Conservation (phyloP, 2,888 invertebrate species). For the Pyrrhia umbra region DNA sequence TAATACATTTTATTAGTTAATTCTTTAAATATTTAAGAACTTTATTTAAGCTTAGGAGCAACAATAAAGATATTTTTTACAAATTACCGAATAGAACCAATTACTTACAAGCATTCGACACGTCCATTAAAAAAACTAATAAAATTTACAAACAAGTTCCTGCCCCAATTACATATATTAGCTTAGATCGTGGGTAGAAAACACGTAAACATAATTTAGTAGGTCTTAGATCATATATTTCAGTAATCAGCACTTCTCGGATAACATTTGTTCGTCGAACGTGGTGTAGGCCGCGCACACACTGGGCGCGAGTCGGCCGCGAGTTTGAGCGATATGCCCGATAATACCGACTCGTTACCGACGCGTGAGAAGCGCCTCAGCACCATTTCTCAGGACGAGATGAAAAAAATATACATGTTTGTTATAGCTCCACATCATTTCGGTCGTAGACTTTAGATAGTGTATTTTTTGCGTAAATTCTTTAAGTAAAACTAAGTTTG, state of each 20-base stretch:
- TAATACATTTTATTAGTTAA: slow-evolving; percentile 32
- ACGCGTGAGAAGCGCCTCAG: slow-evolving; percentile 78
- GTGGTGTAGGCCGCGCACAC: slow-evolving; percentile 61
- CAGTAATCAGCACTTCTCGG: slow-evolving; percentile 50
- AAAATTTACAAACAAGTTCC: slow-evolving; percentile 51
- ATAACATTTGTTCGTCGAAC: slow-evolving; percentile 53
- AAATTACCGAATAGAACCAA: slow-evolving; percentile 14
- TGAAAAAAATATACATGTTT: slow-evolving; percentile 62
- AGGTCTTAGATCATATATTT: slow-evolving; percentile 58
- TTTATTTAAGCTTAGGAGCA: not conserved
- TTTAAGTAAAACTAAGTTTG: slow-evolving; percentile 9
- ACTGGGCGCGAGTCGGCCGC: slow-evolving; percentile 53
- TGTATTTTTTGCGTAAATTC: slow-evolving; percentile 24
- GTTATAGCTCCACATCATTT: slow-evolving; percentile 51
- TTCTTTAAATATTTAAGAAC: slow-evolving; percentile 6
- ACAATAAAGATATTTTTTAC: not conserved
- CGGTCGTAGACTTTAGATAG: slow-evolving; percentile 41
- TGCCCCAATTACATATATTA: slow-evolving; percentile 48
- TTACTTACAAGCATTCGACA: slow-evolving; percentile 33
- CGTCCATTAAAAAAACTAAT: slow-evolving; percentile 39
- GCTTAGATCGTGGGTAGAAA: slow-evolving; percentile 40
- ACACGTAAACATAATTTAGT: slow-evolving; percentile 52
- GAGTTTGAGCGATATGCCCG: slow-evolving; percentile 63
- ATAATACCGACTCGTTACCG: slow-evolving; percentile 67
- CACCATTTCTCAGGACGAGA: slow-evolving; percentile 72